Evolutionary conservation across 2,888 invertebrate genomes (phyloP).

Genomic region (Drosophila koepferae): DNA sequence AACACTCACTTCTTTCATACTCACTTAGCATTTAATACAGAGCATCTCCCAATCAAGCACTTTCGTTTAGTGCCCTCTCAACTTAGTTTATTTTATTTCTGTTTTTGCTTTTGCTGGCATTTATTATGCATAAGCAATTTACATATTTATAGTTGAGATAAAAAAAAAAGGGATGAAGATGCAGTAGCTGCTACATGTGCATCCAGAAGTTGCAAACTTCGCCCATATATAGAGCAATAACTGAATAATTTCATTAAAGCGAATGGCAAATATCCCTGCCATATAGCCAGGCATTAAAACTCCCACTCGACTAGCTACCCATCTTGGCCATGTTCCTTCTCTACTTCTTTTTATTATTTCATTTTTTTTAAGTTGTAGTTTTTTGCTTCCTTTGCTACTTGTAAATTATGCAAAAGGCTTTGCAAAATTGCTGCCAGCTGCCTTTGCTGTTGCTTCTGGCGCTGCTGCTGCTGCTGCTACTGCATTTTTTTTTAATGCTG

Average conservation of each 20-base stretch:
- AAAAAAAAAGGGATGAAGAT: too few species aligned
- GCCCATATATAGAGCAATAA: constrained; percentile 58
- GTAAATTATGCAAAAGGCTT: constrained; percentile 81
- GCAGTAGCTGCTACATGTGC: neutral
- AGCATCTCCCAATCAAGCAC: neutral
- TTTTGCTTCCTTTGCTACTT: constrained; percentile 62
- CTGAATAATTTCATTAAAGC: constrained; percentile 73
- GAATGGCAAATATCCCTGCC: constrained; percentile 57
- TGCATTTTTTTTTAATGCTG: constrained; percentile 33
- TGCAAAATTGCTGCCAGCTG: constrained; percentile 71
- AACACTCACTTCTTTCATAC: neutral
- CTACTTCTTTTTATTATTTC: constrained; percentile 27
- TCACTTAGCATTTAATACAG: neutral
- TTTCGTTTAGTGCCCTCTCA: neutral
- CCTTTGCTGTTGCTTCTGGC: constrained; percentile 59
- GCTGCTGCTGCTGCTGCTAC: constrained; percentile 57
- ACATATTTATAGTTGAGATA: constrained; percentile 57
- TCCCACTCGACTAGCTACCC: constrained; percentile 36
- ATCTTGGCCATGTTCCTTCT: constrained; percentile 22
- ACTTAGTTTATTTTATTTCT: constrained; percentile 22
- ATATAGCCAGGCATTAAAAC: constrained; percentile 54
- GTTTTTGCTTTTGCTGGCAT: constrained; percentile 40
- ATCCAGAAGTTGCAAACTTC: constrained; percentile 3
- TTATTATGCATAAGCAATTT: constrained; percentile 69
- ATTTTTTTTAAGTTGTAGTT: constrained; percentile 22